Evolutionary conservation across 2,797 vertebrate genomes (phyloP).

Genomic region (Myripristis murdjan): DNA sequence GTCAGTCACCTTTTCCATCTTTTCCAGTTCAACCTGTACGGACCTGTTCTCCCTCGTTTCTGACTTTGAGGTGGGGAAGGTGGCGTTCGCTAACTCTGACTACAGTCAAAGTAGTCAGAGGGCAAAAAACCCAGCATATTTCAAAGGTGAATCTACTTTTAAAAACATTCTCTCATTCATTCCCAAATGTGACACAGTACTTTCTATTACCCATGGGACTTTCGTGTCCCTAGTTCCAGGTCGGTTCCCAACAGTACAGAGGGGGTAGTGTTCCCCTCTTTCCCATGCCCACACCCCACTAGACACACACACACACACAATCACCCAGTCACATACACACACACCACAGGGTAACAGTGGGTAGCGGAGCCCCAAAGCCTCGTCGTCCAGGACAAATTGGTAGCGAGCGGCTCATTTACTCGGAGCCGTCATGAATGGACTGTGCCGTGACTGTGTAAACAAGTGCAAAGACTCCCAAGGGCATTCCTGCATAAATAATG

Average conservation of each 20-base stretch:
- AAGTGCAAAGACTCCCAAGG: constrained; percentile 84
- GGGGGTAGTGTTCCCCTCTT: constrained; percentile 59
- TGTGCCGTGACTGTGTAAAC: constrained; percentile 81
- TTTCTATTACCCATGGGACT: constrained; percentile 68
- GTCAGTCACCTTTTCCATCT: constrained; percentile 32
- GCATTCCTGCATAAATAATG: constrained; percentile 84
- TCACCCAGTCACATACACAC: constrained; percentile 18
- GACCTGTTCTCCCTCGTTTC: constrained; percentile 45
- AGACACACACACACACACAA: constrained; percentile 25
- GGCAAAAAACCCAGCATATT: constrained; percentile 56
- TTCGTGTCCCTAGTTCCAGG: constrained; percentile 73
- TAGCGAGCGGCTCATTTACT: constrained; percentile 85
- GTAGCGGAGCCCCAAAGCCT: constrained; percentile 71
- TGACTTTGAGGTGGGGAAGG: constrained; percentile 31
- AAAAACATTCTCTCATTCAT: constrained; percentile 58
- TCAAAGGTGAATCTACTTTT: constrained; percentile 52
- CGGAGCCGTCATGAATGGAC: constrained; percentile 79
- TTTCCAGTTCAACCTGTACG: constrained; percentile 61
- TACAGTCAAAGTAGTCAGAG: constrained; percentile 59
- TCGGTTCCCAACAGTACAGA: constrained; percentile 64
- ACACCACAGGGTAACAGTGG: constrained; percentile 62
- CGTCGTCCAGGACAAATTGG: constrained; percentile 83
- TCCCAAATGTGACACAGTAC: constrained; percentile 62
- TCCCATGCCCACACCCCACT: constrained; percentile 13
- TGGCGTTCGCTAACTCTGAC: constrained; percentile 57